A percentile compares a stretch with the other conserved stretches of the same genome.
Conservation (phyloP, 2,113 vertebrate genomes). For the Dipodomys merriami region DNA sequence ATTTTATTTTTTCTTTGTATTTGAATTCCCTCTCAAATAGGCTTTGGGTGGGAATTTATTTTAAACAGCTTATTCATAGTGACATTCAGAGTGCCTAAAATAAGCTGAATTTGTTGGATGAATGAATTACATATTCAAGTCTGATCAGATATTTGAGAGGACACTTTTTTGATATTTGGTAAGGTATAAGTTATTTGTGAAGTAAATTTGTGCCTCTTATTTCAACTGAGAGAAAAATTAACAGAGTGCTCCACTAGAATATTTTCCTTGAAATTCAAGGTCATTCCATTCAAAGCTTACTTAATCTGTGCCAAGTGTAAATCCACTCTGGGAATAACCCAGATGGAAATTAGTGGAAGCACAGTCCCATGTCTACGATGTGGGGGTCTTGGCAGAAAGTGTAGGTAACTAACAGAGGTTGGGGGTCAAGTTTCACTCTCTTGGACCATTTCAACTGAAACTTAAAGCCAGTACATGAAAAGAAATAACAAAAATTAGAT, state of each 20-base stretch:
- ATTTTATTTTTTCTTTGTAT: not conserved
- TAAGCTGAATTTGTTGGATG: not conserved
- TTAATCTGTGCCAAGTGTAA: not conserved
- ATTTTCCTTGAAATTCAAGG: not conserved
- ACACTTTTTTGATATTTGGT: not conserved
- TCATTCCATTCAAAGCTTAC: not conserved
- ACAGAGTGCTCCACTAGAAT: not conserved
- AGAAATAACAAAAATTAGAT: no score
- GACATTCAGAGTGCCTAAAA: not conserved
- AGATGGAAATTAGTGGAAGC: not conserved
- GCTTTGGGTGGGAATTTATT: not conserved
- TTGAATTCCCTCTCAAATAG: not conserved
- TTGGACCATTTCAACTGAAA: no score
- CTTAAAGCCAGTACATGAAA: no score
- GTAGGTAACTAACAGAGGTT: not conserved
- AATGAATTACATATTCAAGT: not conserved
- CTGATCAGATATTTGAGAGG: not conserved
- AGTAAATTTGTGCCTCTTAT: not conserved
- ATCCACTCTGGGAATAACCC: not conserved
- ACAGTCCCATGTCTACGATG: not conserved
- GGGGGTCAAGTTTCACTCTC: not conserved
- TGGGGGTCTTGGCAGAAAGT: not conserved
- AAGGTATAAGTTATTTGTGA: not conserved
- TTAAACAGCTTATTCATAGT: not conserved
- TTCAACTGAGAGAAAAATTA: not conserved